phyloP scores from a whole-genome alignment of 2,888 invertebrate species.

The Drosophila hamatofila region DNA sequence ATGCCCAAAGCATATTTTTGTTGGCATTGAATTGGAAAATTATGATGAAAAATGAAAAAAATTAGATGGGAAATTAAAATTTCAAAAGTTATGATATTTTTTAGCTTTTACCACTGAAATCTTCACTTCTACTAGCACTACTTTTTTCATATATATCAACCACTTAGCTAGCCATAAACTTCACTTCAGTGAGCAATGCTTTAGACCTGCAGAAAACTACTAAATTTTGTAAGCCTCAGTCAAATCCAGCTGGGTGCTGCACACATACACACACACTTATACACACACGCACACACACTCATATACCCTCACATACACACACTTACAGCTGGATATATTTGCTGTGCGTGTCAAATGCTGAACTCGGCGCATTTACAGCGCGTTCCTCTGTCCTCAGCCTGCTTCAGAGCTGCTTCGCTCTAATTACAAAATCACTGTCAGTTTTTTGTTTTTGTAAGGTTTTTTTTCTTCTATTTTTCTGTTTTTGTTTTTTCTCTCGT shows the following conservation, averaged over 20 bases:
- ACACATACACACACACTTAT: background rate
- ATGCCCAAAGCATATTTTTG: no score
- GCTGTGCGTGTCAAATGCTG: constrained; percentile 72
- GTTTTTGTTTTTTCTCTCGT: constrained; percentile 14
- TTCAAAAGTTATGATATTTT: no score
- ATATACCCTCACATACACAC: background rate
- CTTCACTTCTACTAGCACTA: background rate
- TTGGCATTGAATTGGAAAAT: no score
- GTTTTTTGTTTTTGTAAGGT: constrained; percentile 18
- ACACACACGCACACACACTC: background rate
- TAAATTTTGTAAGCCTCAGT: constrained; percentile 2
- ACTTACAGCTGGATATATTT: constrained; percentile 44
- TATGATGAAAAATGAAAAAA: no score
- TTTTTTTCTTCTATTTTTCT: background rate
- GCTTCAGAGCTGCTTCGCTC: constrained; percentile 26
- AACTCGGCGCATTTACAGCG: constrained; percentile 49
- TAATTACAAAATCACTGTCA: constrained; percentile 67
- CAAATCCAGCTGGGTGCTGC: background rate
- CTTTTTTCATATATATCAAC: background rate
- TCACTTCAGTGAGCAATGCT: background rate
- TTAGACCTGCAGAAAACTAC: constrained; percentile 1
- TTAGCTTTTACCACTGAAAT: background rate
- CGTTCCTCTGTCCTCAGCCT: background rate
- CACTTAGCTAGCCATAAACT: background rate
- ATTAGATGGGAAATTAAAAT: no score